Conservation (phyloP, 2,888 invertebrate species). For the Nezara viridula region DNA sequence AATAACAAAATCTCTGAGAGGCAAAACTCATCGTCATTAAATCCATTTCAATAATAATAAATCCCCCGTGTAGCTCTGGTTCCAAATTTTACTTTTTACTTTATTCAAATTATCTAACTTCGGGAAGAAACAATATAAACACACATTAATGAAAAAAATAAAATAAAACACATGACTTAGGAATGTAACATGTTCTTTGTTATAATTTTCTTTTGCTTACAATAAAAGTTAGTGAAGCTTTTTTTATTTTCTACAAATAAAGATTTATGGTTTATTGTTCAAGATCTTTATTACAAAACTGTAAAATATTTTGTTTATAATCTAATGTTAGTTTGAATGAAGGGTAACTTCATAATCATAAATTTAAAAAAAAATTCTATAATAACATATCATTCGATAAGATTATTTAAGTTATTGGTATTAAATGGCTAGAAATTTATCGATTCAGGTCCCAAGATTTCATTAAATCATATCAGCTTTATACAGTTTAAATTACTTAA, state of each 20-base stretch:
- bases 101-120: no score
- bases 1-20: no score
- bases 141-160: background rate
- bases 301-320: background rate
- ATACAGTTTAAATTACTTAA: background rate
- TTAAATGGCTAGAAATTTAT: background rate
- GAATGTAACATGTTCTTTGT: background rate
- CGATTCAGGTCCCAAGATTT: background rate
- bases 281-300: background rate
- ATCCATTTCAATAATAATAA: no score
- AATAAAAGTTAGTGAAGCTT: slow-evolving; percentile 2
- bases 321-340: slow-evolving; percentile 9
- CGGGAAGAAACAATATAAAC: background rate
- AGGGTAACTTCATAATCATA: background rate
- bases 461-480: background rate
- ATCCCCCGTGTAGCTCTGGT: no score
- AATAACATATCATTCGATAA: background rate
- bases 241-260: background rate
- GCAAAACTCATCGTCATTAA: no score
- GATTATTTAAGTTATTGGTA: background rate
- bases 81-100: no score
- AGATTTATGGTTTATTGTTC: background rate
- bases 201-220: background rate
- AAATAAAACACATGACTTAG: slow-evolving; percentile 18
- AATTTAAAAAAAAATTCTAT: background rate